Percentiles rank a stretch among this genome's conserved stretches.
phyloP scores from a whole-genome alignment of 2,888 invertebrate species.

The Gisinianus flammeolus region DNA sequence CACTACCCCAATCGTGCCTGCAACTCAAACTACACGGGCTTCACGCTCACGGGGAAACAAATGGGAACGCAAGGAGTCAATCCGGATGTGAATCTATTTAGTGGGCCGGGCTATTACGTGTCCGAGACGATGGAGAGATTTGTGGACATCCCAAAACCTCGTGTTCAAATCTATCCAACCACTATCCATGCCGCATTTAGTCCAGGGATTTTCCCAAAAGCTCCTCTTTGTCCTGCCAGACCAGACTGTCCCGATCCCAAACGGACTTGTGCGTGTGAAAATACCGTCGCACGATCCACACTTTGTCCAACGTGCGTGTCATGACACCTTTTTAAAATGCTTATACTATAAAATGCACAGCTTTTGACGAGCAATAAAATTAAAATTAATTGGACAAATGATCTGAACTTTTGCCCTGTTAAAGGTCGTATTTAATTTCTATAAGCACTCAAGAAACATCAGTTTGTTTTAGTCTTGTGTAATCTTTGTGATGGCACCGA shows the following conservation, averaged over 20 bases:
- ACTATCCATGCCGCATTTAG: neutral
- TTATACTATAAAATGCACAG: no score
- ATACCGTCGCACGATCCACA: no score
- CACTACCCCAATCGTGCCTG: slow-evolving; percentile 13
- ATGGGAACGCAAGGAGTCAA: neutral
- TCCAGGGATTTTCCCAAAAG: slow-evolving; percentile 6
- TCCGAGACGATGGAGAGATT: slow-evolving; percentile 34
- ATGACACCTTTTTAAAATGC: no score
- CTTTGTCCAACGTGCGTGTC: no score
- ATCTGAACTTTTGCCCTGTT: no score
- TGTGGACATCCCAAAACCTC: neutral
- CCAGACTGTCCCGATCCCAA: slow-evolving; percentile 5
- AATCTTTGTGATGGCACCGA: slow-evolving; percentile 10
- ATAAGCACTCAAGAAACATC: no score
- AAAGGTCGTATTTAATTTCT: no score
- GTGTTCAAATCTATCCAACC: slow-evolving; percentile 27
- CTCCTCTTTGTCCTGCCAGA: neutral
- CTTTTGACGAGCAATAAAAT: no score
- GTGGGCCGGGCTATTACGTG: slow-evolving; percentile 24
- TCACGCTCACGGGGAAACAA: neutral
- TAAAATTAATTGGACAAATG: no score
- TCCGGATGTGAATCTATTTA: slow-evolving; percentile 13
- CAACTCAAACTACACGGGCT: slow-evolving; percentile 9
- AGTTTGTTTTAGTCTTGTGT: no score
- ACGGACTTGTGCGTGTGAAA: neutral